Conservation (phyloP, 1,140 invertebrate species). For the Calliphora vicina region DNA sequence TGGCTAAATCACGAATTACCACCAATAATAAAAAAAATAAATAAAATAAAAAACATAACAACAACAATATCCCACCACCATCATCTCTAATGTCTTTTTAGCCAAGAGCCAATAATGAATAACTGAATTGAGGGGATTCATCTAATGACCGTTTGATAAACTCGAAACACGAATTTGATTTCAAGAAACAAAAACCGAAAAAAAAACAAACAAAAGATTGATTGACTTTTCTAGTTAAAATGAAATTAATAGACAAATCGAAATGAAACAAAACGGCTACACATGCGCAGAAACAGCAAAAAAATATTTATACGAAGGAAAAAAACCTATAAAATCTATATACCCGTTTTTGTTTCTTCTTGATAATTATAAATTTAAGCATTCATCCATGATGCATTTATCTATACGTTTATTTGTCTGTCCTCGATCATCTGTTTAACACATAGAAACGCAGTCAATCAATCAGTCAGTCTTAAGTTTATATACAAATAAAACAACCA, state of each 20-base stretch:
- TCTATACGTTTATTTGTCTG: no score
- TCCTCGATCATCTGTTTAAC: background rate
- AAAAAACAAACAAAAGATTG: background rate
- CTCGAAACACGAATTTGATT: background rate
- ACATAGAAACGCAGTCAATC: background rate
- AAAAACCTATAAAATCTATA: no score
- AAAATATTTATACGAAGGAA: no score
- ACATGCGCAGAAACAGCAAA: background rate
- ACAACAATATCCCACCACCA: background rate
- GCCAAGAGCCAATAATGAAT: background rate
- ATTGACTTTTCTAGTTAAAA: background rate
- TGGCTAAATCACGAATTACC: slow-evolving; percentile 12
- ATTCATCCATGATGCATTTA: background rate
- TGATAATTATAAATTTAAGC: background rate
- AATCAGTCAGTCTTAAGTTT: background rate
- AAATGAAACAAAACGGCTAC: background rate
- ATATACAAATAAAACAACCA: background rate
- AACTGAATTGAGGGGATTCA: background rate
- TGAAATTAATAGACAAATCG: background rate
- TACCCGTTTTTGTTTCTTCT: background rate
- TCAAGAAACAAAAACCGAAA: background rate
- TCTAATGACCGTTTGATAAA: slow-evolving; percentile 25
- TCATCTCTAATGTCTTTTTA: background rate
- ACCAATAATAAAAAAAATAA: background rate
- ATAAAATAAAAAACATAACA: background rate